Evolutionary conservation across 2,113 vertebrate genomes (phyloP).

Genomic region (Apaloderma vittatum): DNA sequence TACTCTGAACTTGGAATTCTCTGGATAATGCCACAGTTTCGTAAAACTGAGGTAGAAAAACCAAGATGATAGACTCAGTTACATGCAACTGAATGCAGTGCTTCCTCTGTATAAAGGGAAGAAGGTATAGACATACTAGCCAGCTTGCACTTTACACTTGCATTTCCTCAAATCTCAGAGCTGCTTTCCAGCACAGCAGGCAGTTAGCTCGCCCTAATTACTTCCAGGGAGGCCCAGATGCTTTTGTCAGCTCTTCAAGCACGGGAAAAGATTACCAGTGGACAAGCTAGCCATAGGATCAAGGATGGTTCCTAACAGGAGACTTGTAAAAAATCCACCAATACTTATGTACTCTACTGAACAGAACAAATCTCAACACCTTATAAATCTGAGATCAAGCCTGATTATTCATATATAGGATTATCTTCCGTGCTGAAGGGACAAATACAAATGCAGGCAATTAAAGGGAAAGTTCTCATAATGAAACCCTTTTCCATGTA

Average conservation of each 20-base stretch:
- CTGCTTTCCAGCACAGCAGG: conserved; percentile 50
- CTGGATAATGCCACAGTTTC: background rate
- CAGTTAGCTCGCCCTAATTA: conserved; percentile 69
- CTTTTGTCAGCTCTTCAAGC: conserved; percentile 73
- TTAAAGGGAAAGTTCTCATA: background rate
- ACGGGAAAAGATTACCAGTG: conserved; percentile 55
- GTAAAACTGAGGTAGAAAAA: background rate
- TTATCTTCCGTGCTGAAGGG: background rate
- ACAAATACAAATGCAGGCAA: background rate
- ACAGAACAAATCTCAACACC: conserved; percentile 33
- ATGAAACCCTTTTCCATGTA: background rate
- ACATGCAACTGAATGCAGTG: background rate
- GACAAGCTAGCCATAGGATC: conserved; percentile 53
- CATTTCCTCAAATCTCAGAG: conserved; percentile 46
- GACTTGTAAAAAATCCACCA: background rate
- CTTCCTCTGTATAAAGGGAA: background rate
- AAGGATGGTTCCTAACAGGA: conserved; percentile 46
- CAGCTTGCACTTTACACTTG: conserved; percentile 29
- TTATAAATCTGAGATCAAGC: conserved; percentile 40
- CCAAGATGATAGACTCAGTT: background rate
- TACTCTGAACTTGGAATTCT: background rate
- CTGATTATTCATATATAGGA: conserved; percentile 20
- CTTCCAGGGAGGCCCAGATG: conserved; percentile 62
- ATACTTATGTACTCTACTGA: conserved; percentile 37
- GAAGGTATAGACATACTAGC: background rate